Evolutionary conservation across 2,113 vertebrate species (phyloP).

Genomic region (Scartelaos histophorus): DNA sequence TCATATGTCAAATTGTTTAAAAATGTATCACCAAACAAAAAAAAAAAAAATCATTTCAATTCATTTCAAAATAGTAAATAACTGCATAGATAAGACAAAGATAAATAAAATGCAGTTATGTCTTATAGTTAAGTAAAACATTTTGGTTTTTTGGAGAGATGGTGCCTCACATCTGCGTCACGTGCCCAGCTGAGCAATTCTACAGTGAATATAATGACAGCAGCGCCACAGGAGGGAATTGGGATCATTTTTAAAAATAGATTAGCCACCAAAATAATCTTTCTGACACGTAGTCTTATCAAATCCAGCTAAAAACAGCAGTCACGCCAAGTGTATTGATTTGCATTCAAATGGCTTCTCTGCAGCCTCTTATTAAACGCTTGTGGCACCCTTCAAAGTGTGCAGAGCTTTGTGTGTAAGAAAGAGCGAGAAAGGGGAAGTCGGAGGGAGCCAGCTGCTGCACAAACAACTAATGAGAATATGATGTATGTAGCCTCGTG

Average conservation of each 20-base stretch:
- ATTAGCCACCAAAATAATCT: conserved; percentile 28
- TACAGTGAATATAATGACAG: conserved; percentile 37
- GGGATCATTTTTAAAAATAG: conserved; percentile 44
- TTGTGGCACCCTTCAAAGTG: background rate
- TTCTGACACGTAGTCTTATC: conserved; percentile 1
- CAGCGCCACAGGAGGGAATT: conserved; percentile 34
- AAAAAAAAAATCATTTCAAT: no score
- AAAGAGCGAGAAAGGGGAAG: conserved; percentile 21
- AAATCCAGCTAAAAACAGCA: conserved; percentile 37
- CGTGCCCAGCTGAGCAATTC: conserved; percentile 27
- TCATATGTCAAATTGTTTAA: no score
- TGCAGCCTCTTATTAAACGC: conserved; percentile 10
- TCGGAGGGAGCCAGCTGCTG: conserved; percentile 33
- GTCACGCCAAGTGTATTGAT: conserved; percentile 16
- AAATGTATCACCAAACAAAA: no score
- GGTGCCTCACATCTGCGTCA: conserved; percentile 37
- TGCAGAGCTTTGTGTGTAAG: background rate
- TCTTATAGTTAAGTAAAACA: background rate
- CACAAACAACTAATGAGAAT: conserved; percentile 28
- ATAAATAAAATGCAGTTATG: no score
- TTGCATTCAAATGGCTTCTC: conserved; percentile 14
- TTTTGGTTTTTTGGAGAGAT: conserved; percentile 10
- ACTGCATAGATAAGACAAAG: no score
- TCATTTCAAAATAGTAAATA: no score
- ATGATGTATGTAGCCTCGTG: conserved; percentile 33